Percentiles rank a stretch among this genome's conserved stretches.
Evolutionary conservation across 2,797 vertebrate genomes (phyloP).

Genomic region (Pipistrellus pygmaeus): DNA sequence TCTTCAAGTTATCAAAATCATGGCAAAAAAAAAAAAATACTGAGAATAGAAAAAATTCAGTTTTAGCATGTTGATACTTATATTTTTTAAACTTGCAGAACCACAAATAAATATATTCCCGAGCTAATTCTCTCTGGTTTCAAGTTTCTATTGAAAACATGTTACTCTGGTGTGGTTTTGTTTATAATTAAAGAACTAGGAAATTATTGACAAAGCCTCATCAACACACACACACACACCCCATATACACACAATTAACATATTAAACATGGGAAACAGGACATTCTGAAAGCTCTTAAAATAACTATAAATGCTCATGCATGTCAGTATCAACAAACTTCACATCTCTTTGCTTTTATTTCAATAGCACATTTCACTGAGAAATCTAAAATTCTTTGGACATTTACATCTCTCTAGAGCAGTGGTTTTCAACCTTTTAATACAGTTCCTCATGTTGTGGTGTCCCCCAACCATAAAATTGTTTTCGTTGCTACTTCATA

Average conservation of each 20-base stretch:
- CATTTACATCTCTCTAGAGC: background rate
- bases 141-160: constrained; percentile 51
- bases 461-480: too few species aligned
- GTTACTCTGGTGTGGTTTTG: background rate
- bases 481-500: too few species aligned
- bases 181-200: constrained; percentile 10
- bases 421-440: too few species aligned
- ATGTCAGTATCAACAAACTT: background rate
- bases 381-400: constrained; percentile 32
- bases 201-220: constrained; percentile 9
- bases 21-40: background rate
- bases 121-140: background rate
- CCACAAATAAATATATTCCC: constrained; percentile 34
- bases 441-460: too few species aligned
- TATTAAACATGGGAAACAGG: background rate
- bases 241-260: background rate
- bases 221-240: too few species aligned
- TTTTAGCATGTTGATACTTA: background rate
- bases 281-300: constrained; percentile 29
- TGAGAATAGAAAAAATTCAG: background rate
- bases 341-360: background rate
- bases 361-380: background rate
- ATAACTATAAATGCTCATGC: background rate
- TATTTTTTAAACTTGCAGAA: background rate
- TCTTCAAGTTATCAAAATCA: constrained; percentile 37